phyloP scores from a whole-genome alignment of 2,797 vertebrate genomes.

The Cebuella pygmaea region DNA sequence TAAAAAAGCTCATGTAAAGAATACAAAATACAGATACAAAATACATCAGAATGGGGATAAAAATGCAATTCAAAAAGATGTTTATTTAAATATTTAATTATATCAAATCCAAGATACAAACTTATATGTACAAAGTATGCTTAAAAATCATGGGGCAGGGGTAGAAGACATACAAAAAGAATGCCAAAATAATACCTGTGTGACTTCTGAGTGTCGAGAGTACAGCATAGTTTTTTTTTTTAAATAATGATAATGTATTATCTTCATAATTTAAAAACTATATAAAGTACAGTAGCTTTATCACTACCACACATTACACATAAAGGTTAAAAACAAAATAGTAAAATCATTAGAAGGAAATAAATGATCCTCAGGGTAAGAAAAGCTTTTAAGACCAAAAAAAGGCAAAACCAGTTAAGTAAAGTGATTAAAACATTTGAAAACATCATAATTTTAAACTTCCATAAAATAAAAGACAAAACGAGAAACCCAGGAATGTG shows the following conservation, averaged over 20 bases:
- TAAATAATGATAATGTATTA: background rate
- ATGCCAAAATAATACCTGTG: background rate
- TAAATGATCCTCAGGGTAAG: background rate
- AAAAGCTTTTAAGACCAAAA: conserved; percentile 33
- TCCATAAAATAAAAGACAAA: background rate
- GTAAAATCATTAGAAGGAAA: conserved; percentile 26
- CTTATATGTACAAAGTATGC: background rate
- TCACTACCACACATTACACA: background rate
- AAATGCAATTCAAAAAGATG: background rate
- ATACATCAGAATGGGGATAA: background rate
- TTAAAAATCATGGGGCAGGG: background rate
- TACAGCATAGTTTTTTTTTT: background rate
- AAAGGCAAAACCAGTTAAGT: background rate
- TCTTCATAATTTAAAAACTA: background rate
- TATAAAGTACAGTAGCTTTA: background rate
- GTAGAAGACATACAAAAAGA: background rate
- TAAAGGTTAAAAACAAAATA: conserved; percentile 14
- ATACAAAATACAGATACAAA: background rate
- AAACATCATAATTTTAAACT: background rate
- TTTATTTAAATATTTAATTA: background rate
- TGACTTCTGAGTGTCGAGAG: background rate
- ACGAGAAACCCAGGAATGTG: background rate
- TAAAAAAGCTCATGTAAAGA: conserved; percentile 28
- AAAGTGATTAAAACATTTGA: background rate
- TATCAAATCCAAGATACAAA: conserved; percentile 33